Percentiles rank a stretch among this genome's conserved stretches.
phyloP scores from a whole-genome alignment of 2,888 invertebrate genomes.

The Eristalis intricaria region DNA sequence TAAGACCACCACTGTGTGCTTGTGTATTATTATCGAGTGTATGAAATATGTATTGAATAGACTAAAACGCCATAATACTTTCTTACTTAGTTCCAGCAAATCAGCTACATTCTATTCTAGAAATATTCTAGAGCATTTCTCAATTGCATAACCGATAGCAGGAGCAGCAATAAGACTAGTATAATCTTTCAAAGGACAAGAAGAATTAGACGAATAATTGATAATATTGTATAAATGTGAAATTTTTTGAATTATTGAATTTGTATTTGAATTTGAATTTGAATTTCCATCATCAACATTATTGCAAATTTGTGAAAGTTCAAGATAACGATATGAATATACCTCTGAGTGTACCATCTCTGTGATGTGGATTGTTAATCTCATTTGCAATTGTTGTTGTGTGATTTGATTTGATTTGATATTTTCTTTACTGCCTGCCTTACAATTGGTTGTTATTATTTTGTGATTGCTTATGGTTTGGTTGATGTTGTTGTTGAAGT shows the following conservation, averaged over 20 bases:
- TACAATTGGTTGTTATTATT: not conserved
- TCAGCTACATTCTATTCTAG: slow-evolving; percentile 81
- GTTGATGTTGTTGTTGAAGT: slow-evolving; percentile 19
- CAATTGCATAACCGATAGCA: slow-evolving; percentile 62
- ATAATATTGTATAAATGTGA: slow-evolving; percentile 4
- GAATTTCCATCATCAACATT: not conserved
- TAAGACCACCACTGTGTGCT: slow-evolving; percentile 26
- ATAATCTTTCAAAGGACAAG: slow-evolving; percentile 13
- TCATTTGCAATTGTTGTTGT: slow-evolving; percentile 13
- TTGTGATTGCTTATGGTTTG: no score
- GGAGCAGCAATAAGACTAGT: slow-evolving; percentile 19
- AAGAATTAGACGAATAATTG: slow-evolving; percentile 12
- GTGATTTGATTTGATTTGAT: slow-evolving; percentile 34
- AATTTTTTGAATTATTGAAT: not conserved
- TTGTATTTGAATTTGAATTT: no score
- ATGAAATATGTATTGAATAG: slow-evolving; percentile 70
- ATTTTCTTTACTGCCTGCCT: slow-evolving; percentile 40
- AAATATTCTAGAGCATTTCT: slow-evolving; percentile 80
- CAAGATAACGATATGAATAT: slow-evolving; percentile 23
- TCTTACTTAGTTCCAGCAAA: slow-evolving; percentile 82
- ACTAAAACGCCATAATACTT: slow-evolving; percentile 82
- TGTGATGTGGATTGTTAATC: not conserved
- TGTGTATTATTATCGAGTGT: slow-evolving; percentile 51
- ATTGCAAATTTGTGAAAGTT: slow-evolving; percentile 5
- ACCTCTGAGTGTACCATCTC: not conserved